Conservation (phyloP, 2,888 invertebrate genomes). For the Agonopterix subpropinquella region DNA sequence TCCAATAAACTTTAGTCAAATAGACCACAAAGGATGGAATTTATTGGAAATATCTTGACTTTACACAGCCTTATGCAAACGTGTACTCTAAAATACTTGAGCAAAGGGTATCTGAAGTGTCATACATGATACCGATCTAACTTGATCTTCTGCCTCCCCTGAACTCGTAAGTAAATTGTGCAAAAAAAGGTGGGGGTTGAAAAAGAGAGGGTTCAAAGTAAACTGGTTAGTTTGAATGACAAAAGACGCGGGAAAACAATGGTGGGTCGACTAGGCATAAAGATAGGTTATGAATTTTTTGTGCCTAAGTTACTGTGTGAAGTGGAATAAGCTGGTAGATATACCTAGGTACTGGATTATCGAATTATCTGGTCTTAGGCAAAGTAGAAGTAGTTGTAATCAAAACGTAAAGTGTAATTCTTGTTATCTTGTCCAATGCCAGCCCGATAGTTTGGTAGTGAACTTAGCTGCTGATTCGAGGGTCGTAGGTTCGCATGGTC, state of each 20-base stretch:
- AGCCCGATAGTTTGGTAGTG: too few relatives aligned
- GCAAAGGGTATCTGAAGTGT: slow-evolving; percentile 37
- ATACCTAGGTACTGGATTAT: too few relatives aligned
- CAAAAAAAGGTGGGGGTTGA: slow-evolving; percentile 19
- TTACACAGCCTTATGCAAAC: slow-evolving; percentile 35
- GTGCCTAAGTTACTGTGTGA: not conserved
- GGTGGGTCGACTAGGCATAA: slow-evolving; percentile 30
- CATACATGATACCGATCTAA: slow-evolving; percentile 24
- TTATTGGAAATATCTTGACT: slow-evolving; percentile 59
- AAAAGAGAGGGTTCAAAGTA: slow-evolving; percentile 24
- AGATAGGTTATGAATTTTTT: slow-evolving; percentile 13
- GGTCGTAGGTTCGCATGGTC: too few relatives aligned
- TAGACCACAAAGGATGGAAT: slow-evolving; percentile 34
- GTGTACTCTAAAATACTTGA: slow-evolving; percentile 28
- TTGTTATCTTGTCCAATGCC: too few relatives aligned
- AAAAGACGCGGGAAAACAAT: slow-evolving; percentile 55
- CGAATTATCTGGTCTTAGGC: too few relatives aligned
- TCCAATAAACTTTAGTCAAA: too few relatives aligned
- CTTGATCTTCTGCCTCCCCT: slow-evolving; percentile 19
- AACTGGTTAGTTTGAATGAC: slow-evolving; percentile 34
- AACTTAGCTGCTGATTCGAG: too few relatives aligned
- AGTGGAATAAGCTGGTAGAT: too few relatives aligned
- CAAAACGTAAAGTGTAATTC: too few relatives aligned
- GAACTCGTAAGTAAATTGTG: slow-evolving; percentile 17
- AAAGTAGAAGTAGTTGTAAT: too few relatives aligned